phyloP scores from a whole-genome alignment of 1,140 invertebrate species.

The Anastrepha obliqua region DNA sequence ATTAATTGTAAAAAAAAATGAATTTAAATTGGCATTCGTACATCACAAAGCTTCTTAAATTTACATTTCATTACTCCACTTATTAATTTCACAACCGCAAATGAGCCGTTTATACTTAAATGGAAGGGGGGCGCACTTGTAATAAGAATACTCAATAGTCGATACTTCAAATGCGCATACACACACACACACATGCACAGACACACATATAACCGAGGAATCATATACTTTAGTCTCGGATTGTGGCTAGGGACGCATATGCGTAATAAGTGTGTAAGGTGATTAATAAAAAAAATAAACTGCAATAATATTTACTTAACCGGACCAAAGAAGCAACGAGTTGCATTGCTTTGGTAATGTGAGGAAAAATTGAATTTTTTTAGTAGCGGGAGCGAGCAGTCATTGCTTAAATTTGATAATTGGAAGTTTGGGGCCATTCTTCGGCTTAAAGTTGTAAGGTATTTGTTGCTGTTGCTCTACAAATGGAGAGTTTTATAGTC shows the following conservation, averaged over 20 bases:
- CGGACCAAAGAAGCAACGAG: too few relatives aligned
- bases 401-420: too few relatives aligned
- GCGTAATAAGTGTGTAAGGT: neutral
- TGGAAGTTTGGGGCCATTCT: too few relatives aligned
- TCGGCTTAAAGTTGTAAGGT: too few relatives aligned
- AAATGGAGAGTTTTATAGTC: too few relatives aligned
- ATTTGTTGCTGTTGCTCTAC: too few relatives aligned
- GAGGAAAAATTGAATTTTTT: too few relatives aligned
- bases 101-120: neutral
- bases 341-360: too few relatives aligned
- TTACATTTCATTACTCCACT: neutral
- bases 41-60: neutral
- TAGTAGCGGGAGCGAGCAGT: too few relatives aligned
- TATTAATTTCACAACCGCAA: constrained; percentile 31
- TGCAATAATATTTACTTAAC: neutral
- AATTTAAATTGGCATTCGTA: neutral
- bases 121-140: neutral
- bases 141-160: neutral
- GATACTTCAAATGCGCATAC: neutral
- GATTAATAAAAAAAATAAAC: constrained; percentile 8
- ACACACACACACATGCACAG: neutral
- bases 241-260: neutral
- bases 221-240: neutral
- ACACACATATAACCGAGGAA: neutral
- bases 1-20: neutral